Conservation (phyloP, 1,140 invertebrate genomes). For the Planococcus citri region DNA sequence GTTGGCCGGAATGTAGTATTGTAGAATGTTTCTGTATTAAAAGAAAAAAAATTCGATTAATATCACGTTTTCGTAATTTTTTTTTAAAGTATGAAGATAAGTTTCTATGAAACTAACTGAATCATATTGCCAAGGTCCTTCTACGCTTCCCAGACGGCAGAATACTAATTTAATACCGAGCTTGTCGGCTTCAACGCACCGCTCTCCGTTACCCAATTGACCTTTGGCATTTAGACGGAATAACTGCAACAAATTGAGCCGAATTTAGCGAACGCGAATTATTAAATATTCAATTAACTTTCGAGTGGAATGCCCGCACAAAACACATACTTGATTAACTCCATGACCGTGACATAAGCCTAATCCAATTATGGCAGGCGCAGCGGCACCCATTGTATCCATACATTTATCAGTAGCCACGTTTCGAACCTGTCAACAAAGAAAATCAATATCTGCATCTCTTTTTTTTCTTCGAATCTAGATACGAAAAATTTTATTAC, state of each 20-base stretch:
- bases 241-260: slow-evolving; percentile 42
- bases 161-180: slow-evolving; percentile 76
- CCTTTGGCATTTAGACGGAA: slow-evolving; percentile 85
- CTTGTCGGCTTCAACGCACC: slow-evolving; percentile 80
- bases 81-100: no score
- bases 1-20: slow-evolving; percentile 61
- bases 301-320: no score
- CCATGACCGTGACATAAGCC: slow-evolving; percentile 83
- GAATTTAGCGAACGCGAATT: no score
- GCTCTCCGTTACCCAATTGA: slow-evolving; percentile 86
- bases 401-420: slow-evolving; percentile 64
- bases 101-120: slow-evolving; percentile 40
- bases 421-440: slow-evolving; percentile 48
- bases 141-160: slow-evolving; percentile 77
- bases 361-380: slow-evolving; percentile 69
- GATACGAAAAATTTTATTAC: slow-evolving; percentile 33
- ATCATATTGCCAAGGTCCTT: slow-evolving; percentile 85
- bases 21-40: slow-evolving; percentile 49
- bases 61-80: no score
- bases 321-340: slow-evolving; percentile 86
- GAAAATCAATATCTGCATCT: background rate
- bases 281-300: no score
- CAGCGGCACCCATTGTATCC: slow-evolving; percentile 77
- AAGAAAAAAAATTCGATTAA: slow-evolving; percentile 15
- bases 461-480: background rate